Percentiles rank a stretch among this genome's conserved stretches.
Conservation (phyloP, 2,888 invertebrate genomes). For the Macroteleia sp. region DNA sequence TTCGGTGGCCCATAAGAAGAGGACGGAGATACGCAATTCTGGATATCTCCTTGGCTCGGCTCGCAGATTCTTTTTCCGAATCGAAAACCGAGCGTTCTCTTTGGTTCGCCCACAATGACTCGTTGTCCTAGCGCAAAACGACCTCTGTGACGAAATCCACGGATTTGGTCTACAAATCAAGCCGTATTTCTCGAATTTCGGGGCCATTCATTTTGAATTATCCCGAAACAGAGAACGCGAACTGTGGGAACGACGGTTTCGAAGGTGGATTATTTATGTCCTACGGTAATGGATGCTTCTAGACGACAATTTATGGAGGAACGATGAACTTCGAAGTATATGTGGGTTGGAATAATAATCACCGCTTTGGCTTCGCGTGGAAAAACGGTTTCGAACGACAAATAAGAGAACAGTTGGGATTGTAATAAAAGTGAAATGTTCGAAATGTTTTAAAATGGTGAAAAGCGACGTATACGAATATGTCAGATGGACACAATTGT, state of each 20-base stretch:
- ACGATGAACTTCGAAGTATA: conserved; percentile 25
- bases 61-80: no score
- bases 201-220: conserved; percentile 30
- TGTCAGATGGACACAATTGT: no score
- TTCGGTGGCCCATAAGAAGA: not conserved
- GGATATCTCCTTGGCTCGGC: no score
- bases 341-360: conserved; percentile 42
- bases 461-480: no score
- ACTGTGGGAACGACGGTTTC: conserved; percentile 37
- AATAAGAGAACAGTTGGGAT: not conserved
- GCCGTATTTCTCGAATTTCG: conserved; percentile 36
- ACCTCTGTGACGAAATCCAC: conserved; percentile 1
- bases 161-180: conserved; percentile 35
- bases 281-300: conserved; percentile 31
- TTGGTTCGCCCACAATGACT: conserved; percentile 10
- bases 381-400: conserved; percentile 7
- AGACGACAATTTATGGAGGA: conserved; percentile 41
- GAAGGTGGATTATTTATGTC: conserved; percentile 48
- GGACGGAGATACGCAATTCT: conserved; percentile 4
- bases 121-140: not conserved
- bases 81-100: no score
- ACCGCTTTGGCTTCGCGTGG: conserved; percentile 5
- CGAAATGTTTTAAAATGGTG: no score
- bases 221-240: conserved; percentile 8
- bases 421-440: no score